These are phyloP conservation scores for Hippocampus zosterae DNA, from an alignment of 2,113 vertebrate genomes.

Conservation along the genomic window DNA sequence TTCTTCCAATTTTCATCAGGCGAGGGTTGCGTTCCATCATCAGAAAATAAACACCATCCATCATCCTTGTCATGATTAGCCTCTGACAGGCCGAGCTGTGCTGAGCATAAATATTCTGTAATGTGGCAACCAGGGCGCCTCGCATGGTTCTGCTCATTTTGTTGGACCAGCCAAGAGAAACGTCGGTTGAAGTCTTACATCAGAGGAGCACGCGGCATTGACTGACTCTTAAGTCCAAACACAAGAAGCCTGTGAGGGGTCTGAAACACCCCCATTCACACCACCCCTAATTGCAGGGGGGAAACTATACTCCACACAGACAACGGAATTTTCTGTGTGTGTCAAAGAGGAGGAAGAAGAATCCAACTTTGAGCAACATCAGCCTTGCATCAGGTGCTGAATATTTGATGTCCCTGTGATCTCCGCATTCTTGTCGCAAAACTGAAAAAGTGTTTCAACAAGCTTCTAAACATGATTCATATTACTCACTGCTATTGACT, in stretches of 20 bases:
- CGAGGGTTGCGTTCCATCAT: slow-evolving; percentile 94
- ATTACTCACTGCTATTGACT: background rate
- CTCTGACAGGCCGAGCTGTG: slow-evolving; percentile 81
- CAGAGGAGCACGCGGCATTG: slow-evolving; percentile 22
- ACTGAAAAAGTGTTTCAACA: slow-evolving; percentile 1
- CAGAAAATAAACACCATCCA: slow-evolving; percentile 97
- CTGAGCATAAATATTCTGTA: slow-evolving; percentile 92
- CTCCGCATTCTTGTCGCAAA: slow-evolving; percentile 4
- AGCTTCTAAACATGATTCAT: background rate
- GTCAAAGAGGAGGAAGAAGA: slow-evolving; percentile 10
- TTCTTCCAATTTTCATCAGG: slow-evolving; percentile 97
- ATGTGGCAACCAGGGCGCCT: slow-evolving; percentile 49
- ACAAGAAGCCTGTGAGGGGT: slow-evolving; percentile 28
- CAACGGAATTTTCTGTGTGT: slow-evolving; percentile 21
- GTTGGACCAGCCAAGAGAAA: slow-evolving; percentile 28
- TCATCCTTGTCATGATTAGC: slow-evolving; percentile 97
- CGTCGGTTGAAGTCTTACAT: slow-evolving; percentile 39
- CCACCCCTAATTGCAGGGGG: slow-evolving; percentile 29
- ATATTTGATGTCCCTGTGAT: slow-evolving; percentile 29
- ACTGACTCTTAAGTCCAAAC: slow-evolving; percentile 46
- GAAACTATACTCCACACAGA: slow-evolving; percentile 18
- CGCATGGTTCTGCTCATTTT: slow-evolving; percentile 27
- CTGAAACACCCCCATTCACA: background rate
- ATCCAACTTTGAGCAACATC: slow-evolving; percentile 15
- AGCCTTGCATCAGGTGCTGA: slow-evolving; percentile 44